phyloP scores from a whole-genome alignment of 2,113 vertebrate genomes.

The Brachyistius frenatus region DNA sequence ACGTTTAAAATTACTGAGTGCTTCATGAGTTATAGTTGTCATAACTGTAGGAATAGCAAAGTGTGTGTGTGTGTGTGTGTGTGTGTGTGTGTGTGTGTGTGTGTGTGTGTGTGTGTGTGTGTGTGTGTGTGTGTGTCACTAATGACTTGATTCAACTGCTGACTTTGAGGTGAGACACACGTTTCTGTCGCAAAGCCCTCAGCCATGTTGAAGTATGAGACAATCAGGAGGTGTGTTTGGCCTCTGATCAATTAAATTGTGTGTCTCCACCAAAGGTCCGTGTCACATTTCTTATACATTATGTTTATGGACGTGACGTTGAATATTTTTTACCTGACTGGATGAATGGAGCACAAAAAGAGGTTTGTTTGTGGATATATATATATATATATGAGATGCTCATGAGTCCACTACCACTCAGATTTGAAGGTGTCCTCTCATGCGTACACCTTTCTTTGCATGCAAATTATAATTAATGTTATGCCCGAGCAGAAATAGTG shows the following conservation, averaged over 20 bases:
- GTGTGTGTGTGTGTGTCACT: not conserved
- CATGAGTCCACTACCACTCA: not conserved
- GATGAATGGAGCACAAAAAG: not conserved
- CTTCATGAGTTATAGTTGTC: too few species aligned
- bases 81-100: too few species aligned
- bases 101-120: too few species aligned
- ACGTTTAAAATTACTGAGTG: too few species aligned
- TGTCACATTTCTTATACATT: not conserved
- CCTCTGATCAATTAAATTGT: conserved; percentile 36
- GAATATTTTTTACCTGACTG: conserved; percentile 9
- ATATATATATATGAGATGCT: not conserved
- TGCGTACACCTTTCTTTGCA: not conserved
- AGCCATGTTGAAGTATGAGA: conserved; percentile 34
- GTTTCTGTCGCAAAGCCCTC: conserved; percentile 5
- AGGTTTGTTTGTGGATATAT: not conserved
- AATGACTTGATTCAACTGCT: conserved; percentile 1
- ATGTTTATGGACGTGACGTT: conserved; percentile 1
- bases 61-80: not conserved
- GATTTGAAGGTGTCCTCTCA: not conserved
- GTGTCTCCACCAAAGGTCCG: conserved; percentile 21
- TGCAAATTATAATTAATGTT: not conserved
- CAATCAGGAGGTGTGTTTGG: conserved; percentile 26
- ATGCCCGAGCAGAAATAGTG: not conserved
- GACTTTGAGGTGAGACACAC: conserved; percentile 20
- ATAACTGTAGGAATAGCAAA: too few species aligned